Evolutionary conservation across 2,888 invertebrate species (phyloP), one percentile per base, ranked within the genome.

Genomic region (Ectropis crepuscularia): DNA sequence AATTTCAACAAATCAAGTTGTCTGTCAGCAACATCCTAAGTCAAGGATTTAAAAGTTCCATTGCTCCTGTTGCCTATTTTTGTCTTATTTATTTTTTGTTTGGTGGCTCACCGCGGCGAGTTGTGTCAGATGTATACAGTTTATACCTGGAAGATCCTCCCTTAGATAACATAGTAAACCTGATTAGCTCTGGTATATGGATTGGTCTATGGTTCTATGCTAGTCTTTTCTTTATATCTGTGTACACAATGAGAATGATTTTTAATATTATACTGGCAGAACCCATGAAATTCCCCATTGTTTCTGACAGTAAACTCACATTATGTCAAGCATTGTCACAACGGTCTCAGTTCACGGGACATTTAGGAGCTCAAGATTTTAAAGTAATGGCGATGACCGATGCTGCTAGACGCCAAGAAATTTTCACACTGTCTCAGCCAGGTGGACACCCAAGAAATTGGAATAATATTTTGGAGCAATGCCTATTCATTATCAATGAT

Each of bases 371-470:
- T 67, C 92, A 95, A 65, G 97, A 97, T 82, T 91, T 98, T 16
- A 94, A 94, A 74, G 93, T 94, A 41, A 82, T 97, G 74, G 93
- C 96, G 0, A 93, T 95, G 75, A 95, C 94, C 76, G 95, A 95
- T 47, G 80, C 88, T 28, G 54, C 69, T 0, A 92, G 96, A 73
- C 93, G 97, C 53, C 83, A 90, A 71, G 89, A 94, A 61, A 89
- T 98, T 47, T 98, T 96, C 79, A 93, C 94, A 10, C 88, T 97
- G 0, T 97, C 97, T 39, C 95, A 96, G 77, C 97, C 97, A 37
- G 97, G 97, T 16, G 97, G 97, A 39, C 97, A 97, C 85, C 97
- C 98, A 0, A 95, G 96, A 77, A 97, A 97, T 78, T 98, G 98
- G 98, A 96, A 95, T 76, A 94, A 94, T 69, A 83, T 98, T 8